phyloP scores from a whole-genome alignment of 2,888 invertebrate genomes.

The Rotaria macrura region DNA sequence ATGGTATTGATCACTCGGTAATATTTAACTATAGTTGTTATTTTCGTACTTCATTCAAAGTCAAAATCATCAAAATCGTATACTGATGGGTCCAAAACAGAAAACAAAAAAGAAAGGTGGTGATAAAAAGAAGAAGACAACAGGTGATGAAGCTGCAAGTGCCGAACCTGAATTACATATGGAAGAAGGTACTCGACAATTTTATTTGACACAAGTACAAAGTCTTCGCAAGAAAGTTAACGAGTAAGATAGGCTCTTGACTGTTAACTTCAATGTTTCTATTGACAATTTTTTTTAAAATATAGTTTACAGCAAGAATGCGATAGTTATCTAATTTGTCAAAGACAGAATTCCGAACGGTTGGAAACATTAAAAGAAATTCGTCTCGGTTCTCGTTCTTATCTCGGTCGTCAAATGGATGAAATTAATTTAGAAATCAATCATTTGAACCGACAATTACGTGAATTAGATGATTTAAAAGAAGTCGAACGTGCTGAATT shows the following conservation, averaged over 20 bases:
- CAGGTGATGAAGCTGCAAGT: not conserved
- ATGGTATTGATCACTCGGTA: not conserved
- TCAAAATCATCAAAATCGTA: not conserved
- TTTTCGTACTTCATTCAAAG: not conserved
- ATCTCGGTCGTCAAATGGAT: slow-evolving; percentile 7
- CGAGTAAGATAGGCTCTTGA: not conserved
- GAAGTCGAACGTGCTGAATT: not conserved
- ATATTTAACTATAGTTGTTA: not conserved
- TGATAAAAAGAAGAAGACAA: not conserved
- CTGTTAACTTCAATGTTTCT: not conserved
- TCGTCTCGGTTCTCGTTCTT: not conserved
- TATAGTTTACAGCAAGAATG: slow-evolving; percentile 1
- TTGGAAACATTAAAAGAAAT: slow-evolving; percentile 16
- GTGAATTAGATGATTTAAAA: not conserved
- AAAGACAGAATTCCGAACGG: not conserved
- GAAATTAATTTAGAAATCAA: slow-evolving; percentile 9
- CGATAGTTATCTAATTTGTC: not conserved
- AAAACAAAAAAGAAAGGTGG: not conserved
- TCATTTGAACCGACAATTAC: not conserved
- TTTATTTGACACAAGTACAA: not conserved
- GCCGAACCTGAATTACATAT: not conserved
- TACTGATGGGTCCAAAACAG: not conserved
- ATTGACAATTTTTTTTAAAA: not conserved
- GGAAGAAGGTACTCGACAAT: not conserved
- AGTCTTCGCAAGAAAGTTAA: not conserved